Evolutionary conservation across 1,140 invertebrate genomes (phyloP), one percentile per base, ranked within the genome.

Genomic region (Hycleus cichorii): DNA sequence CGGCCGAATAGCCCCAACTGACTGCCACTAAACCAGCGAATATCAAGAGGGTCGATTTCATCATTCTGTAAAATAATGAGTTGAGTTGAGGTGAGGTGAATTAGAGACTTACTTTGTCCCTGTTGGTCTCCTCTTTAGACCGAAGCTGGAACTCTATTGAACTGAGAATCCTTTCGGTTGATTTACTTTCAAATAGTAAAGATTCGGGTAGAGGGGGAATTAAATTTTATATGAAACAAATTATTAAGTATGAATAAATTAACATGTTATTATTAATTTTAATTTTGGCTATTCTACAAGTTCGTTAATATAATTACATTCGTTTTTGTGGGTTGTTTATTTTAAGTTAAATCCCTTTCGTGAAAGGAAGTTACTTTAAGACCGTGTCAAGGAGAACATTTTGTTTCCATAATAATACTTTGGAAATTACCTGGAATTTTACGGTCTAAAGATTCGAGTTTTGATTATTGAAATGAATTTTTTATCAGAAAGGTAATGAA

Each of bases 1-100:
- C 76, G 9, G 49, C 62, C n/a, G 66, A 66, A 43, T 65, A 69
- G 9, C 59, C 64, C 49, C 57, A 63, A 10, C 55, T 60, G 7
- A 57, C 47, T 4, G 59, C 60, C 9, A 59, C 44, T 1, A 65
- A 7, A 4, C 63, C 50, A 4, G 53, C 42, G 45, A 64, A 11
- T 25, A 49, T 49, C 18, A 53, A 39, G 10, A 63, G 38, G 27
- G 51, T 18, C 18, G 40, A n/a, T 25, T 44, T 46, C 51, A 45
- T 45, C 26, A 24, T 32, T 46, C 51, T 53, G 32, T 32, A 44
- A 53, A 53, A 6, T 45, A 9, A 45, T 6, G 4, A 6, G 4
- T 12, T 45, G 32, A 32, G 4, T 32, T 32, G 4, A 32, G 32
- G 32, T 18, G 32, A 32, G 7, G 7, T 5, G 7, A 32, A 3